Base-by-base conservation (phyloP, 2,888 invertebrate species). In the Acanthococcus lagerstroemiae region DNA sequence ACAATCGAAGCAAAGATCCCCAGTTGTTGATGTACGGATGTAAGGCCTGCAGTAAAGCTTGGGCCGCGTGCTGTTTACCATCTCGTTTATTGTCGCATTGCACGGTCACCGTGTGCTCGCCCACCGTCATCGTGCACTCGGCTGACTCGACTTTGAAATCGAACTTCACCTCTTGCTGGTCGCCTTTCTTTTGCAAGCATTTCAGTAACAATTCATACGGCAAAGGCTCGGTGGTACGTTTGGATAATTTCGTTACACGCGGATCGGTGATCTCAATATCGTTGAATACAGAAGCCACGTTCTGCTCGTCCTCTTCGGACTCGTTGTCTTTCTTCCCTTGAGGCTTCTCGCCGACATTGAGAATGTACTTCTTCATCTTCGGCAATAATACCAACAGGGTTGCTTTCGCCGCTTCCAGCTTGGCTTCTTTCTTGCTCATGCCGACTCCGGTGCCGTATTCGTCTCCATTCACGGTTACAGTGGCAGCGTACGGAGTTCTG, bases 11-110 rank as follows among this genome's bases (percentile, higher is more conserved):
- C 52, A 97, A 80, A 0, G 95, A 93, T 63, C 96, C 96, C 94
- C 96, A 96, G 1, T 88, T 92, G 25, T 83, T 84, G 61, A 97
- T 89, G 75, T 95, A 92, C 0, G 97, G 96, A 79, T 97, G 97
- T 26, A 99, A 80, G 60, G 22, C 45, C 22, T 90, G 89, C 54
- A 97, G 78, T 71, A 97, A 93, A 7, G 89, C 86, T 77, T 99
- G 97, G 4, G 96, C 90, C 19, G 97, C 97, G 71, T 89, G 80
- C 75, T 99, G 97, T 76, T 96, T 96, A 5, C 96, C 97, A 70
- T 93, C 93, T 73, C 92, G 84, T 77, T 97, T 97, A 78, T 96
- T 97, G 76, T 90, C 89, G 76, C 95, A 95, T n/a, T 87, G 80
- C 22, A 96, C 93, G 22, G 87, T 88, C 1, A 91, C 94, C 12